These are phyloP conservation scores for Rutpela maculata DNA, from an alignment of 2,888 invertebrate genomes.

Conservation along the genomic window DNA sequence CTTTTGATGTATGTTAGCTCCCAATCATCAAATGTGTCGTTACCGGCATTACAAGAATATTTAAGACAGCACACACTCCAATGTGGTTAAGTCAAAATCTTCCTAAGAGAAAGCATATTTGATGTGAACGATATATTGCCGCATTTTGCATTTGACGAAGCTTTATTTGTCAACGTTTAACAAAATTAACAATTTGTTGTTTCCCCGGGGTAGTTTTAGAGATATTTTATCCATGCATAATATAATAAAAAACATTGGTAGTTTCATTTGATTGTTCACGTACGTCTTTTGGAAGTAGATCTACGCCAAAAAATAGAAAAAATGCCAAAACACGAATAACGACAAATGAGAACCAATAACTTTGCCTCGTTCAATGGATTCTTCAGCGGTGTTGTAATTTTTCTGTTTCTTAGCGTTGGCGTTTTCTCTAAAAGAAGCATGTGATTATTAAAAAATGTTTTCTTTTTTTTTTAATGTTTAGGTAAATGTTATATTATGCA, in stretches of 20 bases:
- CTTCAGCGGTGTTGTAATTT: too few relatives aligned
- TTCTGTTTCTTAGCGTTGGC: not conserved
- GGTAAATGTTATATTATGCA: not conserved
- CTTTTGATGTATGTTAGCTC: too few relatives aligned
- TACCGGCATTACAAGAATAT: too few relatives aligned
- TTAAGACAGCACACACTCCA: too few relatives aligned
- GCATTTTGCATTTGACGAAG: not conserved
- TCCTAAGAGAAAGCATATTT: too few relatives aligned
- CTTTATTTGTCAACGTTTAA: not conserved
- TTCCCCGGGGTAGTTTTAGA: not conserved
- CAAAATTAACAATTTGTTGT: slow-evolving; percentile 12
- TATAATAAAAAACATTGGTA: not conserved
- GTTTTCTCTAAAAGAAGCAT: not conserved
- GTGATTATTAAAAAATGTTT: not conserved
- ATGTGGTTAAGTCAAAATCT: too few relatives aligned
- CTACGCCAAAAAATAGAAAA: not conserved
- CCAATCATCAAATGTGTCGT: too few relatives aligned
- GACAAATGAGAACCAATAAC: too few relatives aligned
- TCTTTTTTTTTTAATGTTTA: not conserved
- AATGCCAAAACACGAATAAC: too few relatives aligned
- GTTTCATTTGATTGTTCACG: not conserved
- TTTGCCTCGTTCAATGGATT: too few relatives aligned
- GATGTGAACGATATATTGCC: not conserved
- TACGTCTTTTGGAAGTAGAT: not conserved
- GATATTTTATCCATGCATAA: not conserved